These are phyloP conservation scores for Hirtodrosophila alboralis DNA, from an alignment of 2,888 invertebrate species.

Conservation along the genomic window DNA sequence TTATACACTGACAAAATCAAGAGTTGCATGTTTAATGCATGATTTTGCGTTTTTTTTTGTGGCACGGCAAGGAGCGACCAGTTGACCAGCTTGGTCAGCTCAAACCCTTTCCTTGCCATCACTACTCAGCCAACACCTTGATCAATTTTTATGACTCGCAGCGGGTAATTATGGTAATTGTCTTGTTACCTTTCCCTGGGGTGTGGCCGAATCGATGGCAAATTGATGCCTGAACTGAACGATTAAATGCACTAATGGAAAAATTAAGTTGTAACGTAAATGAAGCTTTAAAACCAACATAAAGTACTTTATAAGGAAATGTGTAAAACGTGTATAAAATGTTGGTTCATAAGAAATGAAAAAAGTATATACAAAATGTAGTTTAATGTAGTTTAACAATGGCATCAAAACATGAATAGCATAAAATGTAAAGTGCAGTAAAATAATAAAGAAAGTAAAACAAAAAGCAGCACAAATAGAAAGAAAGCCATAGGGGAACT, in stretches of 20 bases:
- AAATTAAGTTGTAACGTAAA: conserved; percentile 18
- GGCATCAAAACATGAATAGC: too few species aligned
- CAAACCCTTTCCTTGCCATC: too few species aligned
- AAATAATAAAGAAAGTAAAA: too few species aligned
- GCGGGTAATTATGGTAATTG: conserved; percentile 62
- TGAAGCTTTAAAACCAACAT: not conserved
- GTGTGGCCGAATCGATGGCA: conserved; percentile 38
- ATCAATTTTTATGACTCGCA: conserved; percentile 47
- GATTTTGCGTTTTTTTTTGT: conserved; percentile 49
- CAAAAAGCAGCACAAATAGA: too few species aligned
- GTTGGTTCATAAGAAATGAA: too few species aligned
- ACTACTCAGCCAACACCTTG: conserved; percentile 28
- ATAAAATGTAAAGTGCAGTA: not conserved
- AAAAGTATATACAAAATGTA: too few species aligned
- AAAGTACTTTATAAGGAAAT: not conserved
- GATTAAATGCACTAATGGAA: conserved; percentile 32
- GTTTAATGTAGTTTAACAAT: too few species aligned
- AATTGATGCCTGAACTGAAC: conserved; percentile 16
- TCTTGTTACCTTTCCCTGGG: conserved; percentile 43
- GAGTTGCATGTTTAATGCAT: conserved; percentile 61
- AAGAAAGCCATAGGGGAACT: too few species aligned
- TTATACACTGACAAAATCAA: conserved; percentile 17
- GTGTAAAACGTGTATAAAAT: not conserved
- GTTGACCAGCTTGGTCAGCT: conserved; percentile 13
- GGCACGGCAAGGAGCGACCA: conserved; percentile 32